Evolutionary conservation across 2,113 vertebrate genomes (phyloP).

Genomic region (Festucalex cinctus): DNA sequence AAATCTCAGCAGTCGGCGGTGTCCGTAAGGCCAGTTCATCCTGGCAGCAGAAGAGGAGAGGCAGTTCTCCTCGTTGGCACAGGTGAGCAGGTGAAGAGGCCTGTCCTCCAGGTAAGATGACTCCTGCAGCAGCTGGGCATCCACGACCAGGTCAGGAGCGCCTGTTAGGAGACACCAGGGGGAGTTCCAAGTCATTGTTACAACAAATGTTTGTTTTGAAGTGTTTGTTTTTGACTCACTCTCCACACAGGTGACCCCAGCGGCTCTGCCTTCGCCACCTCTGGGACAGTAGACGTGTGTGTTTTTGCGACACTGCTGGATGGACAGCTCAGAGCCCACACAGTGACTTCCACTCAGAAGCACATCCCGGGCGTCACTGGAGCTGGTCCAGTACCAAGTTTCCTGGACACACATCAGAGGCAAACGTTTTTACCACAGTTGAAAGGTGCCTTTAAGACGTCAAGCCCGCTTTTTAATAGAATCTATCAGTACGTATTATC

Average conservation of each 20-base stretch:
- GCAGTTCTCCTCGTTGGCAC: conserved; percentile 92
- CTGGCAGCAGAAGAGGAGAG: conserved; percentile 83
- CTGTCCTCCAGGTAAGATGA: conserved; percentile 93
- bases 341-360: conserved; percentile 85
- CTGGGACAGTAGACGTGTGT: conserved; percentile 82
- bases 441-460: conserved; percentile 1
- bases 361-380: conserved; percentile 69
- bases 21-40: conserved; percentile 91
- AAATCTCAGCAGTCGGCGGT: conserved; percentile 94
- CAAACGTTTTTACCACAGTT: conserved; percentile 9
- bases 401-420: conserved; percentile 70
- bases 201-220: background rate
- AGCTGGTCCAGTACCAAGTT: conserved; percentile 90
- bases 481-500: conserved; percentile 52
- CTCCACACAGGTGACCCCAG: conserved; percentile 83
- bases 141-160: conserved; percentile 89
- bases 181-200: background rate
- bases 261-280: conserved; percentile 76
- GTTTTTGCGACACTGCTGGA: conserved; percentile 85
- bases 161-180: conserved; percentile 61
- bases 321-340: conserved; percentile 78
- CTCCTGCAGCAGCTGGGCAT: conserved; percentile 89
- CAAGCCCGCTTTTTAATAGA: conserved; percentile 22
- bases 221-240: conserved; percentile 70
- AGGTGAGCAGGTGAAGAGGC: conserved; percentile 86